These are phyloP conservation scores for Amiota mariae DNA, from an alignment of 2,888 invertebrate genomes.

Conservation along the genomic window DNA sequence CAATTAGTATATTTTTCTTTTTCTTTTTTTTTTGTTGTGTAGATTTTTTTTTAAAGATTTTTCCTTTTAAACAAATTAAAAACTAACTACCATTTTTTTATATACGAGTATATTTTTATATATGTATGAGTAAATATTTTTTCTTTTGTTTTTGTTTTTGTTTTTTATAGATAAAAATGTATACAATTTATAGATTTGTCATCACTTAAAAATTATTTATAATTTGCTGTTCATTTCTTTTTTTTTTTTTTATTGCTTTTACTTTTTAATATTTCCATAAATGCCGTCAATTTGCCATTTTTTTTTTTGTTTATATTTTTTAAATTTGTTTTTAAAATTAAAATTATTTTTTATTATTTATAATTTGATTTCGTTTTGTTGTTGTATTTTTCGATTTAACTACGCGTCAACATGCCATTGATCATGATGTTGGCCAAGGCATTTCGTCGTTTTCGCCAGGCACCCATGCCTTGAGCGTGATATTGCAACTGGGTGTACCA, in stretches of 20 bases:
- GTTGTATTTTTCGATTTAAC: conserved; percentile 38
- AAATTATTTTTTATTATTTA: neutral
- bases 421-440: conserved; percentile 98
- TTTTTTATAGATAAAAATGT: conserved; percentile 30
- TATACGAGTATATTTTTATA: conserved; percentile 40
- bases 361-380: neutral
- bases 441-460: conserved; percentile 92
- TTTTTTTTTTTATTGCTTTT: neutral
- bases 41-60: no score
- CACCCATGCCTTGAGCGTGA: conserved; percentile 92
- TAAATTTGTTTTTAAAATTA: neutral
- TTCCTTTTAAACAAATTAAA: conserved; percentile 32
- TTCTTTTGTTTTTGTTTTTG: conserved; percentile 33
- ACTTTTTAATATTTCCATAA: neutral
- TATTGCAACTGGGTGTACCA: conserved; percentile 94
- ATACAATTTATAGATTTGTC: conserved; percentile 15
- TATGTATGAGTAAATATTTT: conserved; percentile 14
- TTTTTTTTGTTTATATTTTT: neutral
- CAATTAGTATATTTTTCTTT: conserved; percentile 50
- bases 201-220: conserved; percentile 59
- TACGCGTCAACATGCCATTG: conserved; percentile 82
- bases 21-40: conserved; percentile 47
- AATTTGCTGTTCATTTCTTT: neutral
- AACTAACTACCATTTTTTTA: conserved; percentile 55
- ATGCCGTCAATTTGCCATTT: neutral